phyloP scores from a whole-genome alignment of 2,888 invertebrate species.

The Cheilosia vulpina region DNA sequence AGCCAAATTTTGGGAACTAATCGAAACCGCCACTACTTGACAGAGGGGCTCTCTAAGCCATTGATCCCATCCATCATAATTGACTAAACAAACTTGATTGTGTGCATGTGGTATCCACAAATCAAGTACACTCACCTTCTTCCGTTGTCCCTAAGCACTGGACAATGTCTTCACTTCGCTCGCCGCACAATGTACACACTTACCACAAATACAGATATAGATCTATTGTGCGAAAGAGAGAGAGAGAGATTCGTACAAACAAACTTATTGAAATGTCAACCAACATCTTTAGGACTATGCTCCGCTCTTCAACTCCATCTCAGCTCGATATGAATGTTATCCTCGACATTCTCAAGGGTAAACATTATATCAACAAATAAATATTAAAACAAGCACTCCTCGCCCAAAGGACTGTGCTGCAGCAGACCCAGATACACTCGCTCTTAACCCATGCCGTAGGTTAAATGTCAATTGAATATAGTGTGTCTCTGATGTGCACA shows the following conservation, averaged over 20 bases:
- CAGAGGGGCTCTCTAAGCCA: slow-evolving; percentile 13
- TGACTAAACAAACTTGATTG: slow-evolving; percentile 49
- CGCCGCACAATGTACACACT: background rate
- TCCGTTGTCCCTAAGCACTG: no score
- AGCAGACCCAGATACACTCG: slow-evolving; percentile 6
- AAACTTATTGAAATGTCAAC: slow-evolving; percentile 68
- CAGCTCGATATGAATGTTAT: slow-evolving; percentile 57
- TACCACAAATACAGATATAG: background rate
- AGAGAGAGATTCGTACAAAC: slow-evolving; percentile 29
- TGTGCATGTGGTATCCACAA: slow-evolving; percentile 38
- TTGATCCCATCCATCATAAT: slow-evolving; percentile 46
- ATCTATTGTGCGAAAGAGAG: slow-evolving; percentile 5
- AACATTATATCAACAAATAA: slow-evolving; percentile 63
- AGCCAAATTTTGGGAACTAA: slow-evolving; percentile 37
- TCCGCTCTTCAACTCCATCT: slow-evolving; percentile 5
- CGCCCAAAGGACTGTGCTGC: slow-evolving; percentile 3
- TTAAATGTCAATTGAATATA: slow-evolving; percentile 46
- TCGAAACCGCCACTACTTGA: slow-evolving; percentile 25
- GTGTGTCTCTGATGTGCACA: slow-evolving; percentile 2
- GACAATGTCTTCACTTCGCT: background rate
- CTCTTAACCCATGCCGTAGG: slow-evolving; percentile 29
- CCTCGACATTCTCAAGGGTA: slow-evolving; percentile 57
- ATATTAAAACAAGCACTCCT: slow-evolving; percentile 64
- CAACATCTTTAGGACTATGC: slow-evolving; percentile 45
- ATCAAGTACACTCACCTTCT: slow-evolving; percentile 41